Conservation (phyloP, 2,888 invertebrate species). For the Rapana venosa region DNA sequence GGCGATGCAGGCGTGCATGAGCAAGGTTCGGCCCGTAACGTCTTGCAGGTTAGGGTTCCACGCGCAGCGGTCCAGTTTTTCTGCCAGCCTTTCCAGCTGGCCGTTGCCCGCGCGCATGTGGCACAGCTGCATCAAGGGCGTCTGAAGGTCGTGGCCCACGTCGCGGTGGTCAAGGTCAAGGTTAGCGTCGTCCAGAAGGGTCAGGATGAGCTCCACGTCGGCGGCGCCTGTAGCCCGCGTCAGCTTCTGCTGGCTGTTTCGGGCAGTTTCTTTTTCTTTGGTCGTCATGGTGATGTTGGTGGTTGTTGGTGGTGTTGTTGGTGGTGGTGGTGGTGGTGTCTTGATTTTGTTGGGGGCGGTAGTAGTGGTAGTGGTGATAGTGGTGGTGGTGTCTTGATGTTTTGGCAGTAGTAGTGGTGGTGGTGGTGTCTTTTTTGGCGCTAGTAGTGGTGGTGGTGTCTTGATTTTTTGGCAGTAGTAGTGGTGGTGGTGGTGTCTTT, state of each 20-base stretch:
- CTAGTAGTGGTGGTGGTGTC: no score
- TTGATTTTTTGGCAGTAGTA: no score
- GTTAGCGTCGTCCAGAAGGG: slow-evolving; percentile 53
- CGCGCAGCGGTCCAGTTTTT: slow-evolving; percentile 45
- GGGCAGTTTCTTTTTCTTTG: no score
- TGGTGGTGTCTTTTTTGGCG: no score
- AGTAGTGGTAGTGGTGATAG: no score
- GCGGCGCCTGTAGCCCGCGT: slow-evolving; percentile 48
- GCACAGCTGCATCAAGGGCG: slow-evolving; percentile 66
- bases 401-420: no score
- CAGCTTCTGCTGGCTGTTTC: not conserved
- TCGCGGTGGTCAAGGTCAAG: slow-evolving; percentile 65
- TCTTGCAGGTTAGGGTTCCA: slow-evolving; percentile 58
- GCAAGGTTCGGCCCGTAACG: slow-evolving; percentile 62
- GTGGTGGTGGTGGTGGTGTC: no score
- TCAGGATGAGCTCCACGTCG: slow-evolving; percentile 51
- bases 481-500: no score
- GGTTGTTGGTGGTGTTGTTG: no score
- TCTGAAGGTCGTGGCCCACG: slow-evolving; percentile 65
- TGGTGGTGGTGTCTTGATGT: no score
- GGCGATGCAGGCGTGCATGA: slow-evolving; percentile 69
- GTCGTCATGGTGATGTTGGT: no score
- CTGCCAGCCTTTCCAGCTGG: slow-evolving; percentile 50
- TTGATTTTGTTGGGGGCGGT: no score
- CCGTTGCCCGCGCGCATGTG: slow-evolving; percentile 49